These are phyloP conservation scores for Falco naumanni DNA, from an alignment of 2,797 vertebrate genomes.

Conservation along the genomic window DNA sequence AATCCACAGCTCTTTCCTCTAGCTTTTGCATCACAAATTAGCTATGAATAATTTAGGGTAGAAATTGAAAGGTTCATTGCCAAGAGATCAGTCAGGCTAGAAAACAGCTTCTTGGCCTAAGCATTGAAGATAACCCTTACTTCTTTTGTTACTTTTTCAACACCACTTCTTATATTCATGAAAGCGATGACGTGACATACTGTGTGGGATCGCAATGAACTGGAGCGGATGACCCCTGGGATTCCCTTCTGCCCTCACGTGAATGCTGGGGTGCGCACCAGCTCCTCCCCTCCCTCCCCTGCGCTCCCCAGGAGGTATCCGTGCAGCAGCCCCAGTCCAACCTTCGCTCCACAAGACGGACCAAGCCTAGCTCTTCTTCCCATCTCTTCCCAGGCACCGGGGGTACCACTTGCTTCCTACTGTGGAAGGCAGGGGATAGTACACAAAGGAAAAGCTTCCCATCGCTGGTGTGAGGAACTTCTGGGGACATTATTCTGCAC, in stretches of 20 bases:
- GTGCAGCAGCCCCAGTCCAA: not conserved
- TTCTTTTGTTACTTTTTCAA: not conserved
- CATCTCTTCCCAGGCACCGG: not conserved
- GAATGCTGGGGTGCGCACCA: not conserved
- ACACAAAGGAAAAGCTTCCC: not conserved
- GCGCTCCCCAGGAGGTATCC: fast-evolving
- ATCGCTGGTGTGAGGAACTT: not conserved
- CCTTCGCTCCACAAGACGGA: not conserved
- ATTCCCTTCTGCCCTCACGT: not conserved
- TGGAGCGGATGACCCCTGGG: not conserved
- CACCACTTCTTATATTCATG: not conserved
- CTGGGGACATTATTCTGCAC: not conserved
- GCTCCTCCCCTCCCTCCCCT: not conserved
- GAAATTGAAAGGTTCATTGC: not conserved
- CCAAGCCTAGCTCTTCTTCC: not conserved
- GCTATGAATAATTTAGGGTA: not conserved
- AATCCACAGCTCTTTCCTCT: not conserved
- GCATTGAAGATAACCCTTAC: not conserved
- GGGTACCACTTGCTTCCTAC: not conserved
- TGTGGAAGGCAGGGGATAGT: not conserved
- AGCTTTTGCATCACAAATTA: not conserved
- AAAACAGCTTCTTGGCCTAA: not conserved
- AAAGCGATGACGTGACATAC: not conserved
- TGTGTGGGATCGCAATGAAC: not conserved
- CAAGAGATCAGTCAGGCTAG: not conserved